Percentiles rank a stretch among this genome's conserved stretches.
Conservation (phyloP, 2,888 invertebrate genomes). For the Agrochola litura region DNA sequence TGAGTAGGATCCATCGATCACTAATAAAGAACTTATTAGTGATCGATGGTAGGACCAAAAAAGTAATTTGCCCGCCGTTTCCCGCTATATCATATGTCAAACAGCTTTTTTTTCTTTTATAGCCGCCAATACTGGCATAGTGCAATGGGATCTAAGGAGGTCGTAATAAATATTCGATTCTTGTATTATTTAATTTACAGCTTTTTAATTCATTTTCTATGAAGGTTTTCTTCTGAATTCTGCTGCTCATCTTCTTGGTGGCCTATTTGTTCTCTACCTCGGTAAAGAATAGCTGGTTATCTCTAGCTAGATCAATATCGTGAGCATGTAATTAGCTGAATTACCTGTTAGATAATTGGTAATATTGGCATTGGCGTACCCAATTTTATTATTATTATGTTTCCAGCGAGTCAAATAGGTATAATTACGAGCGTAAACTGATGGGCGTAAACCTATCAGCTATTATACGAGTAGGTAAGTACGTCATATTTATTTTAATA, state of each 20-base stretch:
- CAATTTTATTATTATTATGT: background rate
- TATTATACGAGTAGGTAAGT: background rate
- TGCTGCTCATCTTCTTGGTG: background rate
- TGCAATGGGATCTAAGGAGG: background rate
- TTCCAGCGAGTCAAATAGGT: background rate
- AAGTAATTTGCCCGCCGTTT: background rate
- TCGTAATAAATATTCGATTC: no score
- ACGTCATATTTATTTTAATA: constrained; percentile 1
- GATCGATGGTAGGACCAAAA: no score
- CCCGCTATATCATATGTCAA: background rate
- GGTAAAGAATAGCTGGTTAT: background rate
- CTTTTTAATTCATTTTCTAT: background rate
- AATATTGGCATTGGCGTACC: background rate
- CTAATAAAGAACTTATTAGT: no score
- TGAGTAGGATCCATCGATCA: no score
- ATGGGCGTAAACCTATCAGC: constrained; percentile 46
- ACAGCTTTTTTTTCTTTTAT: background rate
- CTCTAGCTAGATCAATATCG: background rate
- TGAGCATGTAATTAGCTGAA: background rate
- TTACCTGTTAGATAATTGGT: background rate
- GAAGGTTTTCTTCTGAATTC: background rate
- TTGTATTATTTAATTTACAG: no score
- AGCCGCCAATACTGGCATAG: background rate
- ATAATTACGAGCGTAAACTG: background rate
- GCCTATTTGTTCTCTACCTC: background rate